Evolutionary conservation across 2,797 vertebrate genomes (phyloP).

Genomic region (Sandelia bainsii): DNA sequence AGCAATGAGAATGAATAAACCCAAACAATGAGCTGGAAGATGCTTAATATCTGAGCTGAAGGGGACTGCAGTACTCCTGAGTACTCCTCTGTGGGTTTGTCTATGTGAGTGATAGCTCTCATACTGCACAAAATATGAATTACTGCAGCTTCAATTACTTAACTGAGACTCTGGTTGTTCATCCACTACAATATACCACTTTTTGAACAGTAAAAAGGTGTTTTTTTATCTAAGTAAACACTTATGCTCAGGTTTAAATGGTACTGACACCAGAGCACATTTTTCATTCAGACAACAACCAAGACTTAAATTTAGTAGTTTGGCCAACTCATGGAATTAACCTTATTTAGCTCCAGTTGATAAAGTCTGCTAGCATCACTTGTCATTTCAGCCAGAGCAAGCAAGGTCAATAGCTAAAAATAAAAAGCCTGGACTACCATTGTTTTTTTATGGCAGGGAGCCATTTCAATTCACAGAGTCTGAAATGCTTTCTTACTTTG

Average conservation of each 20-base stretch:
- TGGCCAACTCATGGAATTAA: constrained; percentile 17
- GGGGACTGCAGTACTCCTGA: constrained; percentile 2
- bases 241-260: background rate
- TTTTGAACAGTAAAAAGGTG: background rate
- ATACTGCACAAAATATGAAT: background rate
- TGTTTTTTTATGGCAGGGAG: background rate
- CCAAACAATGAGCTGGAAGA: constrained; percentile 18
- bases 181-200: background rate
- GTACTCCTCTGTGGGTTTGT: background rate
- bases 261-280: background rate
- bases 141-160: background rate
- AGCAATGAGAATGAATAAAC: background rate
- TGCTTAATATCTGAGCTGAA: background rate
- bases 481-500: constrained; percentile 13
- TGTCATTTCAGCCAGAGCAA: constrained; percentile 3
- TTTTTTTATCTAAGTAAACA: background rate
- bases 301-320: constrained; percentile 5
- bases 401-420: constrained; percentile 4
- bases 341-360: constrained; percentile 28
- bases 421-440: background rate
- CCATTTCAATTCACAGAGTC: background rate
- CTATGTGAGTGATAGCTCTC: background rate
- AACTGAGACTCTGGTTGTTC: background rate
- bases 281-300: background rate
- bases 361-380: background rate